Percentiles rank a stretch among this genome's conserved stretches.
Evolutionary conservation across 1,140 invertebrate species (phyloP).

Genomic region (Pararge aegeria): DNA sequence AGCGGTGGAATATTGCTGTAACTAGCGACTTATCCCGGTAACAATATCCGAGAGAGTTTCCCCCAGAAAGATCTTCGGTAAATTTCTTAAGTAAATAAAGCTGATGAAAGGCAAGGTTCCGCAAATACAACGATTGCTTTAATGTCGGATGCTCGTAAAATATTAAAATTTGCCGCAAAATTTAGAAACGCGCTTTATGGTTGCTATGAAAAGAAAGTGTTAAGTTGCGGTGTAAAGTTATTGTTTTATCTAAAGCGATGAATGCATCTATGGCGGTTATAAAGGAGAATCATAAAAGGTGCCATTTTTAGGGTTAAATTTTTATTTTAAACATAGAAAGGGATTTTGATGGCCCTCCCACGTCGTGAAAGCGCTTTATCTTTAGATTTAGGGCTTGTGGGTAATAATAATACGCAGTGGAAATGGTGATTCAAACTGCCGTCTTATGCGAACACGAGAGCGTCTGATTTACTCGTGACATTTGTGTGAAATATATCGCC

Average conservation of each 20-base stretch:
- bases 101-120: conserved; percentile 32
- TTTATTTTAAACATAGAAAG: conserved; percentile 79
- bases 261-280: conserved; percentile 47
- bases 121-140: conserved; percentile 37
- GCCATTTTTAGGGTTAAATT: conserved; percentile 68
- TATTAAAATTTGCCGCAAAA: conserved; percentile 43
- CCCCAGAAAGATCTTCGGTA: conserved; percentile 1
- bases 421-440: conserved; percentile 44
- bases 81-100: conserved; percentile 26
- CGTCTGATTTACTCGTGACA: conserved; percentile 32
- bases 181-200: conserved; percentile 18
- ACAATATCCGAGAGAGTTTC: conserved; percentile 18
- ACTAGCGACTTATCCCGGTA: background rate
- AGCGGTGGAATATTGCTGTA: conserved; percentile 1
- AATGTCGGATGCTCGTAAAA: conserved; percentile 32
- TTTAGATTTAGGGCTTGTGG: conserved; percentile 65
- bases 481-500: conserved; percentile 30
- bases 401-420: conserved; percentile 45
- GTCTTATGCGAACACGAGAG: background rate
- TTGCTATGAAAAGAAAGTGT: conserved; percentile 32
- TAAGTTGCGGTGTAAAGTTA: conserved; percentile 44
- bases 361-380: conserved; percentile 57
- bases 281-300: conserved; percentile 60
- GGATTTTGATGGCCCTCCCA: conserved; percentile 68
- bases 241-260: conserved; percentile 60